Percentiles rank a stretch among this genome's conserved stretches.
Conservation (phyloP, 2,888 invertebrate genomes). For the Ormyrus labotus region DNA sequence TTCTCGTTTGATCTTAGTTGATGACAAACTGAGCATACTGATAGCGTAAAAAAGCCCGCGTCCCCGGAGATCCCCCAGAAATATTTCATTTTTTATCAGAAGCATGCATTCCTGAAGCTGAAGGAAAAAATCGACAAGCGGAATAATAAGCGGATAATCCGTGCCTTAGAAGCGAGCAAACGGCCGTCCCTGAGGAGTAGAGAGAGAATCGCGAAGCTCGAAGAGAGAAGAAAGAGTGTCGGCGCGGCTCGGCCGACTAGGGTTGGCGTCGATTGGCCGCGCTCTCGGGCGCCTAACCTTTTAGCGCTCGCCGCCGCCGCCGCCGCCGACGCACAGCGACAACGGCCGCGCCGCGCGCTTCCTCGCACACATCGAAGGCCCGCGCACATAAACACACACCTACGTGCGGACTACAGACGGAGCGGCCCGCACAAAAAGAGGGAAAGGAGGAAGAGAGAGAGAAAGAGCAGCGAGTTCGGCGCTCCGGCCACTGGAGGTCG, state of each 20-base stretch:
- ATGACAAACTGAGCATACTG: too few species aligned
- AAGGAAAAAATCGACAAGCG: neutral
- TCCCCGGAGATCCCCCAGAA: neutral
- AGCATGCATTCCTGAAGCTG: neutral
- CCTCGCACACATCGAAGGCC: neutral
- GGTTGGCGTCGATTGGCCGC: conserved; percentile 35
- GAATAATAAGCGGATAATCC: conserved; percentile 13
- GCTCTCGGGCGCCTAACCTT: conserved; percentile 37
- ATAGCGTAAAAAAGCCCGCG: too few species aligned
- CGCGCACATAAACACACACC: conserved; percentile 16
- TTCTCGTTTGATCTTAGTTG: too few species aligned
- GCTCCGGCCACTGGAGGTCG: conserved; percentile 54
- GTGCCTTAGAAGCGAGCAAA: neutral
- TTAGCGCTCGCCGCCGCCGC: conserved; percentile 16
- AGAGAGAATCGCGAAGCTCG: neutral
- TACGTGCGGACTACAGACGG: neutral
- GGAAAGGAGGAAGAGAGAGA: neutral
- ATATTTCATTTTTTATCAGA: neutral
- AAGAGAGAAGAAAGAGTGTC: conserved; percentile 10
- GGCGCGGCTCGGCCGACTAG: neutral
- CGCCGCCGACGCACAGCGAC: conserved; percentile 18
- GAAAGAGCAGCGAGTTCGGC: conserved; percentile 32
- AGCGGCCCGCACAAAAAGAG: neutral
- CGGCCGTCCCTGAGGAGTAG: neutral
- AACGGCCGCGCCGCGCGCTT: neutral